Evolutionary conservation across 2,888 invertebrate genomes (phyloP), one percentile per base, ranked within the genome.

Genomic region (Drosophila testacea): DNA sequence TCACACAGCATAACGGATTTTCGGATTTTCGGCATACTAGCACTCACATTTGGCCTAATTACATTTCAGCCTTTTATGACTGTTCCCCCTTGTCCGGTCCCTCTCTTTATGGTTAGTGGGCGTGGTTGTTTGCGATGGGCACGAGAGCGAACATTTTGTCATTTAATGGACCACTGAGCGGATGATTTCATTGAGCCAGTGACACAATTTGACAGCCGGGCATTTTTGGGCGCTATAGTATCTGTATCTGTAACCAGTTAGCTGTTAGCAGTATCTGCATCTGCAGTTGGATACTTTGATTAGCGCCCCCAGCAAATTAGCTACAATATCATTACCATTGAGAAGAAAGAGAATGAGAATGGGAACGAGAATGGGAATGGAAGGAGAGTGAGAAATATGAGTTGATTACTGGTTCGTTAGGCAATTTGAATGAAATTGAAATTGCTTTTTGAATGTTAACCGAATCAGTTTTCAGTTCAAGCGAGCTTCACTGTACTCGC

Each of bases 151-250:
- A 64, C 52, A 83, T 78, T 90, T 90, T 88, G 83, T 91, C 83
- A 91, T 91, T 91, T 90, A 89, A 79, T 91, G 90, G 91, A 83
- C 82, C 92, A 91, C 90, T 91, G 91, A 80, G 90, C 91, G 84
- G 60, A 86, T 91, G 90, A 91, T 91, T 88, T 65, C 74, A 90
- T 90, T 90, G 78, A 46, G 79, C 87, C 86, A 90, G 84, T 88
- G 88, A 88, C 88, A 88, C 90, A 88, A 65, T 88, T 88, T 13
- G 71, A 38, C 36, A 39, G 16, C 61, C 5, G 36, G 13, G 44
- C 44, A 44, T 34, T 44, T 44, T 44, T 36, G 34, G 44, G 13
- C 32, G 10, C 4, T 11, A 32, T 7, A 10, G 54, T 56, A 56
- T 13, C 56, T 36, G 46, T 46, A 56, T 27, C 55, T 27, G 44